Evolutionary conservation across 1,140 invertebrate genomes (phyloP).

Genomic region (Ctenoplectra terminalis): DNA sequence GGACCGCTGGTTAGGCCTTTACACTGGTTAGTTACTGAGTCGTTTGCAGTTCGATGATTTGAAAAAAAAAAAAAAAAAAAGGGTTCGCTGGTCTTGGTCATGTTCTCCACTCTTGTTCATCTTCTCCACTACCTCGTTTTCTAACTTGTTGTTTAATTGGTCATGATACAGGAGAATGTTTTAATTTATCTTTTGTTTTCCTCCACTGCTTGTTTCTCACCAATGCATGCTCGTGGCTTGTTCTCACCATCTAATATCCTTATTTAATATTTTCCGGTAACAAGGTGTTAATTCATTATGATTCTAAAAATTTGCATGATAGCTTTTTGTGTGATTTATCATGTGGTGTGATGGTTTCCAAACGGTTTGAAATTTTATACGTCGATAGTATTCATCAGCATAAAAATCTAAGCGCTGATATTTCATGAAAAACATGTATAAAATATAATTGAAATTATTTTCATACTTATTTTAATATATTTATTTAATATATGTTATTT

Average conservation of each 20-base stretch:
- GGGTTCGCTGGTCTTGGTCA: not conserved
- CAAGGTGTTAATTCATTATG: not conserved
- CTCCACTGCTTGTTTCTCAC: not conserved
- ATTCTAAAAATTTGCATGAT: not conserved
- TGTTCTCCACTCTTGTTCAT: not conserved
- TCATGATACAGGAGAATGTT: not conserved
- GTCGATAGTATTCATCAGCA: not conserved
- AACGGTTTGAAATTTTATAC: not conserved
- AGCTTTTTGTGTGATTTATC: not conserved
- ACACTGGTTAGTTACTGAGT: conserved; percentile 85
- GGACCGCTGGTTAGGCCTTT: conserved; percentile 86
- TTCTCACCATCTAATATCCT: not conserved
- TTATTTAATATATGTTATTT: conserved; percentile 1
- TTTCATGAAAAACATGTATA: not conserved
- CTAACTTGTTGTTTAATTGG: not conserved
- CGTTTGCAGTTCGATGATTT: conserved; percentile 25
- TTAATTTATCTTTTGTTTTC: not conserved
- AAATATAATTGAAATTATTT: conserved; percentile 5
- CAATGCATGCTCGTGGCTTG: not conserved
- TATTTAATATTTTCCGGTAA: not conserved
- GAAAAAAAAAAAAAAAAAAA: no score
- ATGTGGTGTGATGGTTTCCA: not conserved
- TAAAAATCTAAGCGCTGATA: not conserved
- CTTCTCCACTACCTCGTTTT: not conserved
- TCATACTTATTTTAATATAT: not conserved